Base-by-base conservation (phyloP, 2,888 invertebrate species). In the Andrena bucephala region DNA sequence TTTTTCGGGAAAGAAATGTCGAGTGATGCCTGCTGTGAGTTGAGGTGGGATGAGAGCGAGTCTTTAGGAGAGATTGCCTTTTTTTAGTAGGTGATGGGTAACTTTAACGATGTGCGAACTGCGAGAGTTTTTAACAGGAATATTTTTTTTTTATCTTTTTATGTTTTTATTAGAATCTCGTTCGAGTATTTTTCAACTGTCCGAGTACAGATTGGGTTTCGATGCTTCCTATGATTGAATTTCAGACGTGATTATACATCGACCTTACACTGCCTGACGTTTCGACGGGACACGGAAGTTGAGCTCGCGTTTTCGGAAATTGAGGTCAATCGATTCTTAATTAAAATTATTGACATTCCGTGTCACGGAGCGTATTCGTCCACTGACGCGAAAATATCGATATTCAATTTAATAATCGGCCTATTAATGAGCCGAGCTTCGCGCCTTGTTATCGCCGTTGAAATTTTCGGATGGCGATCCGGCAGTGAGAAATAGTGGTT, bases 371-470 rank as follows among this genome's bases (percentile, higher is more conserved):
- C 57, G 31, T 54, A 31, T 31, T 54, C 33, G 66, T 20, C 5
- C 50, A n/a, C 7, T 42, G 50, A 31, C 60, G 62, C 50, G 73
- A 73, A 77, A 82, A 82, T 78, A 68, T 82, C 73, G 70, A 77
- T 77, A 82, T 83, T 82, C 77, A 67, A 83, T 81, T 66, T 77
- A 83, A 81, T 81, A 70, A 77, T 81, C 77, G 73, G 68, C 67
- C 54, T 48, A 66, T 77, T 73, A 77, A 73, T n/a, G 73, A 66
- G 66, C 54, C 42, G 54, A 27, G 20, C 67, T 31, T 33, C 29
- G 20, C 36, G 50, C 54, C 54, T 52, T 68, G 57, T 81, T 62
- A 66, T 67, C 72, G 72, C 7, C 57, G 59, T 62, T 81, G 57
- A 60, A 77, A 70, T 82, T 57, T 76, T 42, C 65, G 36, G 52